Base-by-base conservation (phyloP, 2,797 vertebrate species). In the Ciconia nigra region DNA sequence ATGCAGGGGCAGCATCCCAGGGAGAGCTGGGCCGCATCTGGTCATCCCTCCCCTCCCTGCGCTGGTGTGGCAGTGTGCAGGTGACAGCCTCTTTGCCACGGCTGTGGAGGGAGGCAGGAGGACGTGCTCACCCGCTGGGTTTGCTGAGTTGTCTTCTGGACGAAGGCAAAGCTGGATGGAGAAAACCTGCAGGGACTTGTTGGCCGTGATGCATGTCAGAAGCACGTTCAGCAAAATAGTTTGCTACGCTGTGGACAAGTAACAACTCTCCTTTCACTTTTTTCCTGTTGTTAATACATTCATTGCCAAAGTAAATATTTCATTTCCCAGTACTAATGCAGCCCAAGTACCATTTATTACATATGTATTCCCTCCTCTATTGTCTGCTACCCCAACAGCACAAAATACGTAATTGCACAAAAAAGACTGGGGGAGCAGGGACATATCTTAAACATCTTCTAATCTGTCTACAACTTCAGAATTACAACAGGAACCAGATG, bases 121-220 rank as follows among this genome's bases (percentile, higher is more conserved):
- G 15, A 55, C 0, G 2, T 49, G 19, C 37, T 79, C 41, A 44
- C 15, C 11, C 0, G 0, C n/a, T 59, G 52, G 8, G 7, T 37
- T 79, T 82, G 41, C 35, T 42, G 46, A 24, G 5, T 21, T 74
- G 31, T 67, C 70, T 93, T 82, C 73, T 49, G 57, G 47, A 59
- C 1, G 6, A 83, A 66, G 55, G 39, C 28, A 58, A 88, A 90
- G 17, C 33, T 70, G 47, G 37, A 44, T n/a, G 26, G 61, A 67
- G 42, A 66, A 47, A 85, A 79, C 19, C 13, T 11, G 8, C 29
- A 41, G 62, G 14, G 29, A 19, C 31, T 54, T 86, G 28, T 52
- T 87, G 71, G 28, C 41, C 3, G 0, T 44, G 57, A 28, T 55
- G 13, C 18, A 4, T 14, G 7, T 51, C 62, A 72, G 57, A 89